These are phyloP conservation scores for Oreotrochilus melanogaster DNA, from an alignment of 2,113 vertebrate species.

Conservation along the genomic window DNA sequence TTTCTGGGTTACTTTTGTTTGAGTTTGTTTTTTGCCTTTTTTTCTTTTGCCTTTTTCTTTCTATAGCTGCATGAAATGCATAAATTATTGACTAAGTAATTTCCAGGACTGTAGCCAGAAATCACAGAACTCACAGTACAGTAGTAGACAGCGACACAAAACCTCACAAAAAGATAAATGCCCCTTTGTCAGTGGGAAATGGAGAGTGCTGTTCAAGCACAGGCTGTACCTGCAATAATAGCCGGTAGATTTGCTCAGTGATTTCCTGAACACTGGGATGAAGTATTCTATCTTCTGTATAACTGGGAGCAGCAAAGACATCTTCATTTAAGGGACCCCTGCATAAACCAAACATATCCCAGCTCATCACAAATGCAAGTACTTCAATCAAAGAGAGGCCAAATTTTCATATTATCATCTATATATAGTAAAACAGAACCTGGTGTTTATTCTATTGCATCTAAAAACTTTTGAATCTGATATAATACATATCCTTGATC, in stretches of 20 bases:
- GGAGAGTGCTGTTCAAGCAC: neutral
- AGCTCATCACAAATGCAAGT: neutral
- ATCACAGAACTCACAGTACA: neutral
- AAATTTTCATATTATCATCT: neutral
- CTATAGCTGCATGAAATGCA: neutral
- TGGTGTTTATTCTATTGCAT: neutral
- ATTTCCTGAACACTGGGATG: conserved; percentile 88
- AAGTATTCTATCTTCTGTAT: conserved; percentile 79
- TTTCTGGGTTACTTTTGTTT: fast-evolving
- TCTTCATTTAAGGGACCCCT: conserved; percentile 97
- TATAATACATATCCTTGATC: neutral
- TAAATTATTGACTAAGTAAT: neutral
- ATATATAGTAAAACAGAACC: neutral
- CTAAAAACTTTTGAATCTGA: neutral
- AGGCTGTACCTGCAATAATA: conserved; percentile 87
- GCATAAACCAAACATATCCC: neutral
- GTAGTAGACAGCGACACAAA: neutral
- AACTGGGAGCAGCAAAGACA: conserved; percentile 82
- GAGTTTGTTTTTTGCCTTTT: too few relatives aligned
- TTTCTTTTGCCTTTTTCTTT: neutral
- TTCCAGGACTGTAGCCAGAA: neutral
- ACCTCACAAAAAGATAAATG: fast-evolving
- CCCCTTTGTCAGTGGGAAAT: neutral
- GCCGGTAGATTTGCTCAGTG: conserved; percentile 91
- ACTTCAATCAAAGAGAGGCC: neutral